Conservation (phyloP, 2,797 vertebrate species). For the Anas capensis region DNA sequence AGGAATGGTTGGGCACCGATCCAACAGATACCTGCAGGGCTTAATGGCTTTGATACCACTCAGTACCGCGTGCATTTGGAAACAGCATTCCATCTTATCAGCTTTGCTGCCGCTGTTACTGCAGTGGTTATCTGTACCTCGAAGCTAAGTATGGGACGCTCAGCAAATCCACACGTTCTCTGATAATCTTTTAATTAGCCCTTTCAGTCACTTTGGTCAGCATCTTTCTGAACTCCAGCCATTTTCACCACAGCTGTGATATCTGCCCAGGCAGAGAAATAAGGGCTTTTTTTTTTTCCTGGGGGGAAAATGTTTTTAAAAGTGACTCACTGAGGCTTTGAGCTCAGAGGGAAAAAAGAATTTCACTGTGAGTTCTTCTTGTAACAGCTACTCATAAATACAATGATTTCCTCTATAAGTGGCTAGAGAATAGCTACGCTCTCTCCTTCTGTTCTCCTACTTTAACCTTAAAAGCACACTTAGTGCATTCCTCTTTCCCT, state of each 20-base stretch:
- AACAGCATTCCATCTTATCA: background rate
- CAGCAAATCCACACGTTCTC: background rate
- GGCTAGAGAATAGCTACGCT: background rate
- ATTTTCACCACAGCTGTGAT: background rate
- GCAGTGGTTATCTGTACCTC: background rate
- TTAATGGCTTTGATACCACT: background rate
- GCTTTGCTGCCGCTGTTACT: background rate
- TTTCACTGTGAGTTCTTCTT: constrained; percentile 5
- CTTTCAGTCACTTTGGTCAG: background rate
- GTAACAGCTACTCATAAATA: background rate
- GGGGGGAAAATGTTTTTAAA: background rate
- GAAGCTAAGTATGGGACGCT: background rate
- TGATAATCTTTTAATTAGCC: background rate
- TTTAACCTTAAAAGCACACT: background rate
- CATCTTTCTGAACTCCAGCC: background rate
- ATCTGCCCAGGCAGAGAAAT: background rate
- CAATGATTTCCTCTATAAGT: background rate
- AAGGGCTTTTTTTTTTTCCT: background rate
- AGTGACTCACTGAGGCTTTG: constrained; percentile 34
- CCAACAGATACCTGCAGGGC: background rate
- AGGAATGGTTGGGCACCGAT: background rate
- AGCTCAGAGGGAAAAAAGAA: background rate
- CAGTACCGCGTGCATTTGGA: background rate
- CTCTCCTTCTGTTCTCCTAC: background rate
- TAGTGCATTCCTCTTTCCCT: background rate